phyloP scores from a whole-genome alignment of 2,888 invertebrate species.

The Chorisops tibialis region DNA sequence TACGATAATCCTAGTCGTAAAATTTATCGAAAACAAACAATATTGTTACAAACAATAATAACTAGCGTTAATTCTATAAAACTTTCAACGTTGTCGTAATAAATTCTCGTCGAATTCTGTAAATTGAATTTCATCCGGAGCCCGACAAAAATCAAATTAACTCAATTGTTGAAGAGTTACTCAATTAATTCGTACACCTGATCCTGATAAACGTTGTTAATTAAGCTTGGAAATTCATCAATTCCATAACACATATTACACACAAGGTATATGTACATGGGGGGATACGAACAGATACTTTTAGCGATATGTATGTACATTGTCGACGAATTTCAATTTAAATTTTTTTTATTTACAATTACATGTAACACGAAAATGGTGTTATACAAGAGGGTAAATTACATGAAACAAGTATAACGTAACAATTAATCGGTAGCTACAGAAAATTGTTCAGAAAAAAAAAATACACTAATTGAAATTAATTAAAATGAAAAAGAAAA shows the following conservation, averaged over 20 bases:
- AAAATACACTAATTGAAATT: slow-evolving; percentile 8
- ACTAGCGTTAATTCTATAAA: too few relatives aligned
- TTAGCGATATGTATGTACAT: neutral
- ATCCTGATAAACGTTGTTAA: slow-evolving; percentile 22
- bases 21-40: too few relatives aligned
- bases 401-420: slow-evolving; percentile 7
- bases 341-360: slow-evolving; percentile 5
- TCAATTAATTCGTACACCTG: slow-evolving; percentile 21
- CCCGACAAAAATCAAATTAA: too few relatives aligned
- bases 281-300: too few relatives aligned
- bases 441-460: neutral
- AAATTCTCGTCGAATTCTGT: too few relatives aligned
- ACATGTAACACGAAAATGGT: slow-evolving; percentile 1
- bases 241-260: slow-evolving; percentile 17
- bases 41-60: too few relatives aligned
- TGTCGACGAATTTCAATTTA: slow-evolving; percentile 2
- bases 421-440: slow-evolving; percentile 1
- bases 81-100: too few relatives aligned
- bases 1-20: too few relatives aligned
- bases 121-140: too few relatives aligned
- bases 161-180: too few relatives aligned
- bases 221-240: slow-evolving; percentile 19
- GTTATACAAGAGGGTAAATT: neutral
- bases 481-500: slow-evolving; percentile 6
- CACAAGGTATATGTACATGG: neutral